These are phyloP conservation scores for Balaeniceps rex DNA, from an alignment of 2,113 vertebrate genomes.

Conservation along the genomic window DNA sequence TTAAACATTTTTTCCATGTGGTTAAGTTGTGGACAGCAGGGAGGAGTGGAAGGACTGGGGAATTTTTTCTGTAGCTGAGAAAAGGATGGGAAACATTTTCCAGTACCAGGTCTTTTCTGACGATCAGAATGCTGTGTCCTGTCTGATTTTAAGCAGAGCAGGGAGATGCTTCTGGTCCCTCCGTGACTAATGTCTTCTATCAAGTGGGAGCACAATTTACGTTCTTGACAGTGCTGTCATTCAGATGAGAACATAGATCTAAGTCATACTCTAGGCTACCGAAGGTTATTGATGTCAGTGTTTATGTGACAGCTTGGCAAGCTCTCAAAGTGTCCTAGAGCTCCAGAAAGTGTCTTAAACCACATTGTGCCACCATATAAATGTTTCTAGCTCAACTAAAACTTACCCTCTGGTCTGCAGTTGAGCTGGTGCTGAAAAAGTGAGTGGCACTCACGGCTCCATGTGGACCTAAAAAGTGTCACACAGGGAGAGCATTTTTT, in stretches of 20 bases:
- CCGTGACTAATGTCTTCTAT: background rate
- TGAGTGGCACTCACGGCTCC: background rate
- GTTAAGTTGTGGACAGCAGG: background rate
- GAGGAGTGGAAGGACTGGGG: background rate
- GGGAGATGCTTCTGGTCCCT: background rate
- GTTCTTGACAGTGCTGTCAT: background rate
- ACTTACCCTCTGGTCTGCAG: background rate
- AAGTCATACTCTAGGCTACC: background rate
- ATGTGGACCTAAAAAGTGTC: background rate
- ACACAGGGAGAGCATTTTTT: background rate
- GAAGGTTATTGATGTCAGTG: background rate
- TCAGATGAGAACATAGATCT: background rate
- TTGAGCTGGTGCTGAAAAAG: background rate
- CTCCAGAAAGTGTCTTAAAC: background rate
- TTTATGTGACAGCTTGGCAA: background rate
- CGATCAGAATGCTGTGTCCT: background rate
- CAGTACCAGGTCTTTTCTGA: background rate
- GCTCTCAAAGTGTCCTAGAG: background rate
- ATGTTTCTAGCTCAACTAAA: background rate
- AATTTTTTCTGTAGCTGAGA: background rate
- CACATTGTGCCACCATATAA: background rate
- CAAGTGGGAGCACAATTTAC: background rate
- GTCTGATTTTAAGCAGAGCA: background rate
- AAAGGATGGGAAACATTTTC: background rate
- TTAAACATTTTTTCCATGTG: background rate